Conservation (phyloP, 2,888 invertebrate genomes). For the Danaus chrysippus region DNA sequence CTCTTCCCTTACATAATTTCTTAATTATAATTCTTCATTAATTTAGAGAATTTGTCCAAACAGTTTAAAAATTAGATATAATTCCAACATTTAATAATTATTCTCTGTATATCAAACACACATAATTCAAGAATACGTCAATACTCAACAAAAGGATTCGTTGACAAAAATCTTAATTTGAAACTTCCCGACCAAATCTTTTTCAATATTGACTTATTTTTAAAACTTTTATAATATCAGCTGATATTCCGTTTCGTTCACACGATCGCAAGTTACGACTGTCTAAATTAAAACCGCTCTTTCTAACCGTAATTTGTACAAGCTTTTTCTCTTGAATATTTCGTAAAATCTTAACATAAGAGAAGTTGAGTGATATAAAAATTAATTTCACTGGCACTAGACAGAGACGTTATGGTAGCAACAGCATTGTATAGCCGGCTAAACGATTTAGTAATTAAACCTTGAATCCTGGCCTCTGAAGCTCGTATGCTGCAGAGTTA, state of each 20-base stretch:
- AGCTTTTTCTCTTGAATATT: constrained; percentile 9
- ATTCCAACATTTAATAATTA: too few relatives aligned
- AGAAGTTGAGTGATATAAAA: not conserved
- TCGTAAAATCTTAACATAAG: not conserved
- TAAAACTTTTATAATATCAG: too few relatives aligned
- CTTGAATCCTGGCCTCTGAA: constrained; percentile 2
- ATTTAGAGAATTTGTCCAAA: too few relatives aligned
- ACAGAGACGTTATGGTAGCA: not conserved
- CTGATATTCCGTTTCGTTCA: not conserved
- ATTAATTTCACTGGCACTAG: not conserved
- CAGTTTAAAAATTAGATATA: too few relatives aligned
- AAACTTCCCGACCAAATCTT: too few relatives aligned
- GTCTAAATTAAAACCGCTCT: constrained; percentile 19
- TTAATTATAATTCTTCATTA: too few relatives aligned
- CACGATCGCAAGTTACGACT: constrained; percentile 12
- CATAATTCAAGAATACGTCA: too few relatives aligned
- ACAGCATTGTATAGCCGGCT: not conserved
- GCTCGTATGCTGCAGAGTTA: constrained; percentile 2
- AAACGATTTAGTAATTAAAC: not conserved
- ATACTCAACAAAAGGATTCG: too few relatives aligned
- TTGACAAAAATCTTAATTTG: too few relatives aligned
- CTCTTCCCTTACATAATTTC: too few relatives aligned
- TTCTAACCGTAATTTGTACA: constrained; percentile 15
- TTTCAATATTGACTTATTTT: too few relatives aligned
- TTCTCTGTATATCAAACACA: too few relatives aligned